Evolutionary conservation across 2,113 vertebrate genomes (phyloP), one percentile per base, ranked within the genome.

Genomic region (Amblyornis subalaris): DNA sequence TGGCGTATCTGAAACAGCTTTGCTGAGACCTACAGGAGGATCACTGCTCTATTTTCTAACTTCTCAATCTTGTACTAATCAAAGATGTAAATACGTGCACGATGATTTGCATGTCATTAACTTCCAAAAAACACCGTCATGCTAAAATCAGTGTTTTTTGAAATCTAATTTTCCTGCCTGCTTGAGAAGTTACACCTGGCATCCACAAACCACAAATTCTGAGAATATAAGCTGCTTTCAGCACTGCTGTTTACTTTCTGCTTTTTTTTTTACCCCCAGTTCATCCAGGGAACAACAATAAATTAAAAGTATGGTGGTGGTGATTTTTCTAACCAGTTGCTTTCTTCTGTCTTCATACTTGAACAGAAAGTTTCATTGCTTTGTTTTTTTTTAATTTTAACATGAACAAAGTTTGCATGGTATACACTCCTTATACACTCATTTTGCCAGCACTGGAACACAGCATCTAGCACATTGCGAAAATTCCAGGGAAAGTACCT

Each of bases 51-150:
- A 62, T 94, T 96, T 93, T 72, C 85, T 94, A 94, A 38, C 25
- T 82, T 73, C 79, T 90, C 90, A 88, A 18, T 93, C 85, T 74
- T 40, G 36, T 91, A 36, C 77, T 92, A 93, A 93, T 97, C 89
- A 94, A 94, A 89, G 92, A 96, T 93, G 85, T 61, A 96, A 96
- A 94, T 96, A 53, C 22, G 75, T 74, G 70, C 88, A 84, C 82
- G 58, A 64, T 89, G n/a, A 94, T 93, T 84, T 93, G 92, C 94
- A 94, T 97, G 44, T 33, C 45, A 93, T 96, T 95, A 95, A 58
- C 85, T 85, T 88, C 66, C 71, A 36, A 51, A 92, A 81, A 92
- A 69, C 75, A 87, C 75, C 40, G 45, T 91, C 87, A 69, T 92
- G 64, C 35, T 86, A 76, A 94, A 85, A 93, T 79, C 71, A 85